Evolutionary conservation across 2,888 invertebrate species (phyloP).

Genomic region (Torymus auratus): DNA sequence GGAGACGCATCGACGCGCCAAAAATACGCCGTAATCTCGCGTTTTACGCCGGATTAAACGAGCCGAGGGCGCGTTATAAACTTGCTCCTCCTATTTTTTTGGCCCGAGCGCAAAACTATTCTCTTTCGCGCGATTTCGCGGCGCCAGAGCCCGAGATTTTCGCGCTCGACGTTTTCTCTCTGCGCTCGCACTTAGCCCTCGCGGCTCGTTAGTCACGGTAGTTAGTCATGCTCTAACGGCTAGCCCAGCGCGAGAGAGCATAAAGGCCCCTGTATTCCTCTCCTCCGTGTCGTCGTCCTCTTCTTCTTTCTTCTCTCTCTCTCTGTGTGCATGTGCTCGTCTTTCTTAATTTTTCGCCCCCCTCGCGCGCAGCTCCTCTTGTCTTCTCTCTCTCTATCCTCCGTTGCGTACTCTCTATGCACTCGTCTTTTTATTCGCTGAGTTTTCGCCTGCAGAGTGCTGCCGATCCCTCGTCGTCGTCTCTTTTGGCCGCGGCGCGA

Average conservation of each 20-base stretch:
- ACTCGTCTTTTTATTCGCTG: not conserved
- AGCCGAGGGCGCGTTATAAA: conserved; percentile 14
- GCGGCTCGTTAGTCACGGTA: conserved; percentile 73
- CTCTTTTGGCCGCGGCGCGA: not conserved
- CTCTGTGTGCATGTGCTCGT: not conserved
- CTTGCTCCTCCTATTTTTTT: conserved; percentile 1
- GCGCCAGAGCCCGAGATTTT: not conserved
- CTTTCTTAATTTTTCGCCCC: conserved; percentile 27
- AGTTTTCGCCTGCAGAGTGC: not conserved
- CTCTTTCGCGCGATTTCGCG: not conserved
- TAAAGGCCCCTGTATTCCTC: too few species aligned
- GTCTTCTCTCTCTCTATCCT: not conserved
- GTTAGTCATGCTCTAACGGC: conserved; percentile 69
- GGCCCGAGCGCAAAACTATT: conserved; percentile 22
- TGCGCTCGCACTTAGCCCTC: conserved; percentile 63
- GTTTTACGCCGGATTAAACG: conserved; percentile 51
- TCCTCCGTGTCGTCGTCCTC: too few species aligned
- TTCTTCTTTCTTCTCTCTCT: not conserved
- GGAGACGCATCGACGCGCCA: conserved; percentile 59
- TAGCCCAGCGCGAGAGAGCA: conserved; percentile 58
- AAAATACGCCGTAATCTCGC: conserved; percentile 31
- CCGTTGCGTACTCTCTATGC: not conserved
- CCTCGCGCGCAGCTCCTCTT: not conserved
- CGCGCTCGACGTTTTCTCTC: conserved; percentile 16
- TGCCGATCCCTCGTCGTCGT: conserved; percentile 4